Evolutionary conservation across 2,797 vertebrate species (phyloP).

Genomic region (Emys orbicularis): DNA sequence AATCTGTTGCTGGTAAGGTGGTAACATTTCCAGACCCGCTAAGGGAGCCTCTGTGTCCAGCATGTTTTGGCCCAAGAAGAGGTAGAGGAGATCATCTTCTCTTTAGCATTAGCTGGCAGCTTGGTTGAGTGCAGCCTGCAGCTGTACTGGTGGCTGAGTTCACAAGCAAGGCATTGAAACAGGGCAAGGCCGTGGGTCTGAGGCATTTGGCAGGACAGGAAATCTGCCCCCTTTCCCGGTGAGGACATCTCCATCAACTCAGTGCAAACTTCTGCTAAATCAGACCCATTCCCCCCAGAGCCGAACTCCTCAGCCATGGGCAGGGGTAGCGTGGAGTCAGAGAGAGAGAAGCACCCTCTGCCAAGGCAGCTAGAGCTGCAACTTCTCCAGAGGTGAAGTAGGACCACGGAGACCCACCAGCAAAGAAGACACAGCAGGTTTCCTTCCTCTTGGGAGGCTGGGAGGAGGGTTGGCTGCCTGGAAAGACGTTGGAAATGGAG

Average conservation of each 20-base stretch:
- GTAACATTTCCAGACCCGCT: neutral
- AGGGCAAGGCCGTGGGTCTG: neutral
- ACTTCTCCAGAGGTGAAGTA: neutral
- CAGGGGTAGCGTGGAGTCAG: neutral
- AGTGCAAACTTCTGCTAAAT: neutral
- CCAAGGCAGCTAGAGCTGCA: neutral
- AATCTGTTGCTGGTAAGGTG: neutral
- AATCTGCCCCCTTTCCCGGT: neutral
- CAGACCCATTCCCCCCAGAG: neutral
- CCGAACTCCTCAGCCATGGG: neutral
- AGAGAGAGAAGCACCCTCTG: neutral
- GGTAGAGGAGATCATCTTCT: neutral
- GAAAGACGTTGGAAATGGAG: neutral
- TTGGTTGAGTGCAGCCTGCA: neutral
- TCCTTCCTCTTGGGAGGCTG: neutral
- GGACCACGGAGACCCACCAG: neutral
- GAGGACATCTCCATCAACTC: slow-evolving; percentile 18
- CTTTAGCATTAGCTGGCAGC: neutral
- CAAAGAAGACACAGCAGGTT: neutral
- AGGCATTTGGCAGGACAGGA: neutral
- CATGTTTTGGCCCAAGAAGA: neutral
- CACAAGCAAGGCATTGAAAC: neutral
- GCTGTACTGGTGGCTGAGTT: neutral
- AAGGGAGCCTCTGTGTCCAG: neutral
- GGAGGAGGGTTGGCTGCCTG: neutral